phyloP scores from a whole-genome alignment of 2,113 vertebrate species.

The Tiliqua scincoides region DNA sequence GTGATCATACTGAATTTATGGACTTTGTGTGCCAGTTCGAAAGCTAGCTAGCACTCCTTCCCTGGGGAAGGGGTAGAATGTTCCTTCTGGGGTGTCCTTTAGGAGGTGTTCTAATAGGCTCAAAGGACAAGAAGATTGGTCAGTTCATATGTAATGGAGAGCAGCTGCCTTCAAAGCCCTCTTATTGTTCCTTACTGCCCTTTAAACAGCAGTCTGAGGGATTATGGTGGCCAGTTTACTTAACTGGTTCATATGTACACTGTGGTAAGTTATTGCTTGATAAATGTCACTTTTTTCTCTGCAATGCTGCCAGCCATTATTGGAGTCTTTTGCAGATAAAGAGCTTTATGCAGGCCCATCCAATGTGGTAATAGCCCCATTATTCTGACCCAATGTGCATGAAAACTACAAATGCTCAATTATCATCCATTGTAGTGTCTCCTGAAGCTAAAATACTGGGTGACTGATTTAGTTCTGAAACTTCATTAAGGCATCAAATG shows the following conservation, averaged over 20 bases:
- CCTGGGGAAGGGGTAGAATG: too few relatives aligned
- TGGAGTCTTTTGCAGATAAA: background rate
- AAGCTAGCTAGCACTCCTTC: too few relatives aligned
- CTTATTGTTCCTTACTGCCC: too few relatives aligned
- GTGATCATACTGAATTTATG: too few relatives aligned
- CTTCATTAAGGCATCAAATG: background rate
- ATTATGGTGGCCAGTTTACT: background rate
- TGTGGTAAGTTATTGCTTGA: background rate
- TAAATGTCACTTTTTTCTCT: too few relatives aligned
- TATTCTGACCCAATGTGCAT: background rate
- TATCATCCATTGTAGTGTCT: background rate
- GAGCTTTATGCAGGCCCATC: background rate
- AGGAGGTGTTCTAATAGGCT: too few relatives aligned
- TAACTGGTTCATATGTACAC: background rate
- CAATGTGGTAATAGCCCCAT: background rate
- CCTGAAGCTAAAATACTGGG: background rate
- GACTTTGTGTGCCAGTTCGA: too few relatives aligned
- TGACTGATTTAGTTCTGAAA: background rate
- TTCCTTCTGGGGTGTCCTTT: too few relatives aligned
- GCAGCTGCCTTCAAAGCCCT: too few relatives aligned
- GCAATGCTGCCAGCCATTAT: background rate
- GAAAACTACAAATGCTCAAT: background rate
- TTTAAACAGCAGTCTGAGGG: too few relatives aligned
- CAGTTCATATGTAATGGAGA: too few relatives aligned
- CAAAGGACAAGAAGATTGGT: too few relatives aligned